Conservation (phyloP, 2,888 invertebrate genomes). For the Tricholauxania praeusta region DNA sequence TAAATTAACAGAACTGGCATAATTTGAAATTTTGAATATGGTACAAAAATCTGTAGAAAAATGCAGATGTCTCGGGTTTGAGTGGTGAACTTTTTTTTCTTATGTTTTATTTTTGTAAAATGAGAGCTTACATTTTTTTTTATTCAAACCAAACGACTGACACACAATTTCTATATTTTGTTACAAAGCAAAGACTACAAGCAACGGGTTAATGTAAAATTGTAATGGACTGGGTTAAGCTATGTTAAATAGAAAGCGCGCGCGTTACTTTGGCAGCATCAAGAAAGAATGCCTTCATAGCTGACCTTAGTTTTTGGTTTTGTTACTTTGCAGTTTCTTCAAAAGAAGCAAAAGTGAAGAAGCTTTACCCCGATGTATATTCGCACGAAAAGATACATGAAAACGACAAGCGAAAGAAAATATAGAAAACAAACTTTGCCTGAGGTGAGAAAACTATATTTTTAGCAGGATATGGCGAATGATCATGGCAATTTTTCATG, state of each 20-base stretch:
- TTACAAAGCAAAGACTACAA: too few species aligned
- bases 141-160: too few species aligned
- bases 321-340: neutral
- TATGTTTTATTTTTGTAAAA: too few species aligned
- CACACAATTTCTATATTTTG: too few species aligned
- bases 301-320: neutral
- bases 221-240: slow-evolving; percentile 19
- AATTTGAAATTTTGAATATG: too few species aligned
- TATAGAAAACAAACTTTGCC: slow-evolving; percentile 34
- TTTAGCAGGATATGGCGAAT: slow-evolving; percentile 30
- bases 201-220: neutral
- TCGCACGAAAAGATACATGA: too few species aligned
- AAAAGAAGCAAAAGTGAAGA: slow-evolving; percentile 22
- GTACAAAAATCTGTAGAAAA: too few species aligned
- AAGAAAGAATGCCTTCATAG: neutral
- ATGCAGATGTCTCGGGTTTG: too few species aligned
- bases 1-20: too few species aligned
- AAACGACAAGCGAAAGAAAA: neutral
- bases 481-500: slow-evolving; percentile 27
- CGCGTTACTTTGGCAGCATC: neutral
- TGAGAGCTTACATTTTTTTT: too few species aligned
- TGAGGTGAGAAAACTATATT: slow-evolving; percentile 30
- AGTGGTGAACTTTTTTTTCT: too few species aligned
- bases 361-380: neutral
- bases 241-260: neutral